Percentiles rank a stretch among this genome's conserved stretches.
Conservation (phyloP, 2,888 invertebrate species). For the Hyposoter dolosus region DNA sequence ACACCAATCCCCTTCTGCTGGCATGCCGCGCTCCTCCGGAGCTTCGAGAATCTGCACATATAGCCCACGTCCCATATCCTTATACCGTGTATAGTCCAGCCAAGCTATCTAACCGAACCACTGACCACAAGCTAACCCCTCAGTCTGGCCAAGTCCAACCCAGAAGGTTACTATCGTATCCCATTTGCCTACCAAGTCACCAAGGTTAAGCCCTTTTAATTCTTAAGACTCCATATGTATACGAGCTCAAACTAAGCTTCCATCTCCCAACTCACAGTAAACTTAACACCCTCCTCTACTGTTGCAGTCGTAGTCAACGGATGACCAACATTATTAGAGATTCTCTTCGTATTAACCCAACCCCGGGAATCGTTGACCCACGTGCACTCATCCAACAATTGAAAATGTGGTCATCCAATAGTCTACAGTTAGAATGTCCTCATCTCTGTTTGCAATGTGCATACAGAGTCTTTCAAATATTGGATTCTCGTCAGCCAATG, state of each 20-base stretch:
- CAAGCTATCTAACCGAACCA: constrained; percentile 28
- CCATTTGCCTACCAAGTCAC: background rate
- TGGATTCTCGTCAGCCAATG: background rate
- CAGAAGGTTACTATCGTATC: background rate
- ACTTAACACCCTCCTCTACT: background rate
- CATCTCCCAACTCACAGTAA: constrained; percentile 27
- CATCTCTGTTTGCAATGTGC: background rate
- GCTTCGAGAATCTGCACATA: constrained; percentile 21
- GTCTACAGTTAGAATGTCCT: background rate
- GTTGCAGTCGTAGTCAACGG: constrained; percentile 12
- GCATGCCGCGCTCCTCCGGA: constrained; percentile 16
- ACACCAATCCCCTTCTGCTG: constrained; percentile 17
- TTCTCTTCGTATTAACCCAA: constrained; percentile 48
- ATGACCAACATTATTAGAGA: constrained; percentile 39
- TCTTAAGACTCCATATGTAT: background rate
- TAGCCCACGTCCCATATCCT: constrained; percentile 29
- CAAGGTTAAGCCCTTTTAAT: background rate
- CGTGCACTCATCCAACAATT: constrained; percentile 14
- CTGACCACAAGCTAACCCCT: constrained; percentile 13
- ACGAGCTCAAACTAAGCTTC: background rate
- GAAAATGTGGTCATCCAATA: background rate
- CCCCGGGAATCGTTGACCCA: constrained; percentile 28
- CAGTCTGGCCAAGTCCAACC: background rate
- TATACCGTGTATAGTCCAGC: constrained; percentile 2
- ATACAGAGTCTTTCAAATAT: background rate